Base-by-base conservation (phyloP, 2,113 vertebrate genomes). In the Oreochromis tanganicae region DNA sequence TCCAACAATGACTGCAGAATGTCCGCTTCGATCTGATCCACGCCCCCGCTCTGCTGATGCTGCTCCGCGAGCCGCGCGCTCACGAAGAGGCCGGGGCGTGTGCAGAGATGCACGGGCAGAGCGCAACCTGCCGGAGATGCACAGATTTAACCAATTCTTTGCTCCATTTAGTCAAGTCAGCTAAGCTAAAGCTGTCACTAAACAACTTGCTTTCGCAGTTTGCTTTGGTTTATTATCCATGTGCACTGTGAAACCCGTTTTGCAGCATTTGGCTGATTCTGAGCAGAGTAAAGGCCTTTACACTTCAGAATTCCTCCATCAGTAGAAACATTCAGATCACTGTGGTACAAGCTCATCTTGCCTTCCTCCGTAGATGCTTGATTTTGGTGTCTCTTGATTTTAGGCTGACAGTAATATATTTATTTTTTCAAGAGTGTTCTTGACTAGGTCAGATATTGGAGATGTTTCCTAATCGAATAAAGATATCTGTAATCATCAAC, bases 111-210 rank as follows among this genome's bases (percentile, higher is more conserved):
- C 80, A 87, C 85, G 89, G 86, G 84, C 87, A 95, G 93, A 96
- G 95, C 94, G 94, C 94, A 94, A 81, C 95, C 95, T 96, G 92
- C 85, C 73, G 96, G 95, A 79, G 38, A 71, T 14, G n/a, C 36
- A 14, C 66, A 16, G 36, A 24, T 71, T 43, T 41, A 21, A 43
- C 34, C 61, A 21, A 38, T 11, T 66, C 32, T 66, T 36, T 66
- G 61, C 17, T 38, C 6, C 61, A 38, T 68, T 68, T 38, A 7
- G 61, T 7, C 10, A 68, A 38, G 34, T 21, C 32, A 59, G 56
- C 13, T 29, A 8, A 59, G 56, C 14, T 29, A 59, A 59, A 59
- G 56, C 56, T 14, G 24, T 29, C 56, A 29, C 24, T 59, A 27
- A 16, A 16, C 24, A 29, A 29, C 24, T 29, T 29, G 56, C 56